Base-by-base conservation (phyloP, 1,140 invertebrate genomes). In the Temnothorax nylanderi region DNA sequence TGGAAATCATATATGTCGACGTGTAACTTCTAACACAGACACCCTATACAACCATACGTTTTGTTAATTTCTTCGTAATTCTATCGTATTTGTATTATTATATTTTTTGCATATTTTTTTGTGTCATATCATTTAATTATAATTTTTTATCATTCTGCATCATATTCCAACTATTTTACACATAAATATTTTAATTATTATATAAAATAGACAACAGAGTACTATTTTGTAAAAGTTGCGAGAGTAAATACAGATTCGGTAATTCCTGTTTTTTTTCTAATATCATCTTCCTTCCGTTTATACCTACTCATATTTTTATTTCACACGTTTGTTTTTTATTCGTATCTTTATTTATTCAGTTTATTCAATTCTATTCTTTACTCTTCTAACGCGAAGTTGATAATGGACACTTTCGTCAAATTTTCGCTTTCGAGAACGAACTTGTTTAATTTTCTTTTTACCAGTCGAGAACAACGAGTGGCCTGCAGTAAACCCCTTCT, bases 381-480 rank as follows among this genome's bases (percentile, higher is more conserved):
- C 13, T 60, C 10, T 13, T 58, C 34, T 8, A 34, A 37, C 11
- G 1, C 54, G n/a, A 21, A 56, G 18, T 54, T 56, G 37, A 60
- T 75, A 75, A 75, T 58, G 21, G 54, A 58, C 32, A 58, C n/a
- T 75, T 75, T 75, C 11, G 72, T 75, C 54, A 78, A 78, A 49
- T 69, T 51, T 51, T 51, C 62, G 62, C 77, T n/a, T n/a, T 44
- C 26, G 41, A 26, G 26, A 80, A 41, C 21, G 21, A 76, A 58
- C 34, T 44, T 21, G 34, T 77, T 60, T 58, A 76, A 41, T 60
- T 37, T 62, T 47, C 54, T 84, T 84, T 84, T 84, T 75, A 74
- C 18, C 18, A 16, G 47, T 21, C 16, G 41, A 44, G 21, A 62
- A 84, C 72, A 56, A 84, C 54, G 69, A 84, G 54, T 62, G 56